Percentiles rank a stretch among this genome's conserved stretches.
These are phyloP conservation scores for Echinops telfairi DNA, from an alignment of 2,113 vertebrate genomes.

Conservation along the genomic window DNA sequence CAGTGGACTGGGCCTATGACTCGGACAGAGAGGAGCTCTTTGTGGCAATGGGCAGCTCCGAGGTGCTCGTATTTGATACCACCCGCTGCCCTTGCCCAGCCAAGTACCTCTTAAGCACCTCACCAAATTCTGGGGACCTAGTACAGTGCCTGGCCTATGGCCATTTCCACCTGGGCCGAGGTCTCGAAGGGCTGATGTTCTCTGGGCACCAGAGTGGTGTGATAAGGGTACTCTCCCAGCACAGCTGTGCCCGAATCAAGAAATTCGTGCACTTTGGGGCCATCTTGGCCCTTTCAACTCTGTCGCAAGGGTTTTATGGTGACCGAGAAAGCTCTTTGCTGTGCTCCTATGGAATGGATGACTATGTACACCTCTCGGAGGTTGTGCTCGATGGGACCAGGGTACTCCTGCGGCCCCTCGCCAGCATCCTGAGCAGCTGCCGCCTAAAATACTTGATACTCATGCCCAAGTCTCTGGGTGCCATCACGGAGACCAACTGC, in stretches of 20 bases:
- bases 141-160: conserved; percentile 84
- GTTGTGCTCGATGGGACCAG: background rate
- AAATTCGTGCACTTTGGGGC: conserved; percentile 77
- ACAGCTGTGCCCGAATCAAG: conserved; percentile 64
- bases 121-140: conserved; percentile 64
- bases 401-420: conserved; percentile 57
- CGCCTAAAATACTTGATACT: conserved; percentile 77
- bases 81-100: conserved; percentile 80
- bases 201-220: conserved; percentile 82
- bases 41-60: conserved; percentile 78
- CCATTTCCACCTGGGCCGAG: conserved; percentile 63
- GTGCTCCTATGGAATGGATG: conserved; percentile 85
- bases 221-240: conserved; percentile 81
- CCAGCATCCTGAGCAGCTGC: conserved; percentile 79
- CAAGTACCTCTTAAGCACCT: conserved; percentile 80
- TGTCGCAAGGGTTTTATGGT: background rate
- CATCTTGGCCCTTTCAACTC: conserved; percentile 78
- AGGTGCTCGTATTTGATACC: conserved; percentile 84
- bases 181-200: conserved; percentile 79
- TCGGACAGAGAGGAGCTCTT: conserved; percentile 82
- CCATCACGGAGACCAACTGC: conserved; percentile 77
- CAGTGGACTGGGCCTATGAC: conserved; percentile 84
- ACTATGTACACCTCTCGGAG: conserved; percentile 80
- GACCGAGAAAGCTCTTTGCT: conserved; percentile 68
- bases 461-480: conserved; percentile 80